Evolutionary conservation across 2,888 invertebrate genomes (phyloP).

Genomic region (Drosophila siamana): DNA sequence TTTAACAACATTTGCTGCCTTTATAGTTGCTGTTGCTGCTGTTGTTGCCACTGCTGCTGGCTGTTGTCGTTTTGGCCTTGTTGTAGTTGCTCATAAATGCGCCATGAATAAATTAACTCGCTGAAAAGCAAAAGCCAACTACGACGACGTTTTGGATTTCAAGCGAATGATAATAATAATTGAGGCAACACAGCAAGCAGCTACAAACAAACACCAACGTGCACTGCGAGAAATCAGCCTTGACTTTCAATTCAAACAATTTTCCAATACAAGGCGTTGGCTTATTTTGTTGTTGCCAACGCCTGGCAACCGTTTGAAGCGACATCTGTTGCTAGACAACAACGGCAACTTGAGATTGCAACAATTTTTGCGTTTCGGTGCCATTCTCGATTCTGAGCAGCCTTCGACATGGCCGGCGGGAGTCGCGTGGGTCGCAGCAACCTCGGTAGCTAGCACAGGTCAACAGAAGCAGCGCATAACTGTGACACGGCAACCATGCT

Average conservation of each 20-base stretch:
- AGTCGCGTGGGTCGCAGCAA: neutral
- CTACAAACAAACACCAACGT: slow-evolving; percentile 3
- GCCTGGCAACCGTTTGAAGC: slow-evolving; percentile 46
- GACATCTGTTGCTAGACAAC: slow-evolving; percentile 30
- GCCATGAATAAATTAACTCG: slow-evolving; percentile 78
- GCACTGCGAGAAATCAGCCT: slow-evolving; percentile 53
- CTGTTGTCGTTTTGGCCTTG: slow-evolving; percentile 40
- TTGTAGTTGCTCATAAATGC: slow-evolving; percentile 74
- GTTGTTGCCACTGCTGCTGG: slow-evolving; percentile 22
- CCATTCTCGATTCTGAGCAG: neutral
- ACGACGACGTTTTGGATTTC: slow-evolving; percentile 66
- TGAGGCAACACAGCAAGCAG: slow-evolving; percentile 52
- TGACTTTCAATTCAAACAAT: slow-evolving; percentile 1
- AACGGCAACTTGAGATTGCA: neutral
- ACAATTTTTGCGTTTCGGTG: slow-evolving; percentile 1
- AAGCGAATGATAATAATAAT: slow-evolving; percentile 77
- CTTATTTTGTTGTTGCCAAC: neutral
- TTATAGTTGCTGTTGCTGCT: slow-evolving; percentile 33
- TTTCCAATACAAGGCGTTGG: neutral
- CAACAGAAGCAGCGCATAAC: neutral
- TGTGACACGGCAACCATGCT: slow-evolving; percentile 28
- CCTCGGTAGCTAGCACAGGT: slow-evolving; percentile 7
- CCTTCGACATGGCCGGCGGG: slow-evolving; percentile 7
- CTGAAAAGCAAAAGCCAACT: slow-evolving; percentile 57
- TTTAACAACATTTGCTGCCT: slow-evolving; percentile 52